These are phyloP conservation scores for Rhopilema esculentum DNA, from an alignment of 30 jellyfish, hydroid and myxozoan species.

Conservation along the genomic window DNA sequence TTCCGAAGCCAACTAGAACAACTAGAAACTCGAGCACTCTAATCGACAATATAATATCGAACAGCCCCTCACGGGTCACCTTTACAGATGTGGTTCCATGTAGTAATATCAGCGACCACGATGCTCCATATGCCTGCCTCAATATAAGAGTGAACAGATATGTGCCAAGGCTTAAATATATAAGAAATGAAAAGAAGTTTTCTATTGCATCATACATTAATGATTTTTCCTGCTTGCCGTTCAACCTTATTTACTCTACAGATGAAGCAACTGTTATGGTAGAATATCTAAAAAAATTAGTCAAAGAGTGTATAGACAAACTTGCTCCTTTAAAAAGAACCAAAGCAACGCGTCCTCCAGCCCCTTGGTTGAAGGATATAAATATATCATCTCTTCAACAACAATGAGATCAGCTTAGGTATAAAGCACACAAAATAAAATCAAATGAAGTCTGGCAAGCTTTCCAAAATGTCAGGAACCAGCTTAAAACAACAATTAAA, in stretches of 20 bases:
- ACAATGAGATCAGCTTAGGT: neutral
- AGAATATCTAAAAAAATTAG: neutral
- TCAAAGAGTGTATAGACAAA: neutral
- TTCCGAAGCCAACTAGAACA: constrained; percentile 12
- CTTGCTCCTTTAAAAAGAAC: constrained; percentile 26
- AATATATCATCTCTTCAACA: neutral
- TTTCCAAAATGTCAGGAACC: constrained; percentile 17
- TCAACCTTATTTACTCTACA: constrained; percentile 17
- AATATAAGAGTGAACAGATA: constrained; percentile 13
- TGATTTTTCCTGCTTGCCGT: constrained; percentile 21
- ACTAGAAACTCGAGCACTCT: constrained; percentile 3
- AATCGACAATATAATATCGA: neutral
- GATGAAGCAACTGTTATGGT: constrained; percentile 10
- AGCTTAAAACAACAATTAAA: constrained; percentile 3
- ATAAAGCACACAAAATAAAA: neutral
- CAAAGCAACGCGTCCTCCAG: constrained; percentile 73
- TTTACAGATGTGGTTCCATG: constrained; percentile 21
- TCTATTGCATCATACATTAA: constrained; percentile 26
- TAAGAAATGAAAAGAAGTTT: neutral
- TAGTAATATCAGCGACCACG: constrained; percentile 31
- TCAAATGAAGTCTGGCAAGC: constrained; percentile 26
- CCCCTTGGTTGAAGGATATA: constrained; percentile 74
- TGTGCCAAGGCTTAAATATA: constrained; percentile 7
- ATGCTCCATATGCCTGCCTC: constrained; percentile 26
- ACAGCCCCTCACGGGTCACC: neutral